A percentile compares a stretch with the other conserved stretches of the same genome.
Conservation (phyloP, 35 echinoderm and acorn worm species). For the Apostichopus parvimensis region DNA sequence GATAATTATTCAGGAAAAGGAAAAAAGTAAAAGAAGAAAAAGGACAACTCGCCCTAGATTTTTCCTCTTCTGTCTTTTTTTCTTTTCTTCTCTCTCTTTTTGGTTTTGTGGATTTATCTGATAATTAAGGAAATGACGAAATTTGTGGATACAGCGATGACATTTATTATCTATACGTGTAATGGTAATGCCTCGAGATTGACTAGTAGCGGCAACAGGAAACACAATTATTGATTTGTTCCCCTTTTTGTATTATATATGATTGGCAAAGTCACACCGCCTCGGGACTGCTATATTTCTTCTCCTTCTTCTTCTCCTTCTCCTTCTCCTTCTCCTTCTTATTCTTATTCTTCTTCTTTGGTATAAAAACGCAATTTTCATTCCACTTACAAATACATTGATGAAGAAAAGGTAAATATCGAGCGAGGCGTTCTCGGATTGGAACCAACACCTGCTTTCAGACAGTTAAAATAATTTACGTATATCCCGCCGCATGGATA, state of each 20-base stretch:
- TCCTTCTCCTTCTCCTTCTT: no score
- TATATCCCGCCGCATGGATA: not conserved
- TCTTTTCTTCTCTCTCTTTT: no score
- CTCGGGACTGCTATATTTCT: slow-evolving; percentile 14
- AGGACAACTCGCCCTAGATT: slow-evolving; percentile 22
- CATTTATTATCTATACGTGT: not conserved
- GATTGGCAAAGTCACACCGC: slow-evolving; percentile 9
- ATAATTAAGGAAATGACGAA: slow-evolving; percentile 42
- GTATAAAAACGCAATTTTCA: slow-evolving; percentile 37
- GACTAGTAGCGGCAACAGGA: slow-evolving; percentile 12
- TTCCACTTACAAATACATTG: slow-evolving; percentile 3
- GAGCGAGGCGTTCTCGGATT: not conserved
- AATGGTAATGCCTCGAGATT: not conserved
- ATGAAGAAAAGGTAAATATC: not conserved
- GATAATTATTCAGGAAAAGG: slow-evolving; percentile 1
- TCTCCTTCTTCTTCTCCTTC: no score
- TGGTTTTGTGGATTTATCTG: not conserved
- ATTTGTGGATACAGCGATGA: not conserved
- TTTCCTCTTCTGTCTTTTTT: not conserved
- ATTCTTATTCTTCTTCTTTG: not conserved
- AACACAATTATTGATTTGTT: slow-evolving; percentile 19
- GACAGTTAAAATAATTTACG: slow-evolving; percentile 10
- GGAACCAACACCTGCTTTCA: not conserved
- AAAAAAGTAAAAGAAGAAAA: not conserved
- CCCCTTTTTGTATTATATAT: slow-evolving; percentile 15